A percentile compares a stretch with the other conserved stretches of the same genome.
phyloP scores from a whole-genome alignment of 2,113 vertebrate genomes.

The Gallinago jamesoni region DNA sequence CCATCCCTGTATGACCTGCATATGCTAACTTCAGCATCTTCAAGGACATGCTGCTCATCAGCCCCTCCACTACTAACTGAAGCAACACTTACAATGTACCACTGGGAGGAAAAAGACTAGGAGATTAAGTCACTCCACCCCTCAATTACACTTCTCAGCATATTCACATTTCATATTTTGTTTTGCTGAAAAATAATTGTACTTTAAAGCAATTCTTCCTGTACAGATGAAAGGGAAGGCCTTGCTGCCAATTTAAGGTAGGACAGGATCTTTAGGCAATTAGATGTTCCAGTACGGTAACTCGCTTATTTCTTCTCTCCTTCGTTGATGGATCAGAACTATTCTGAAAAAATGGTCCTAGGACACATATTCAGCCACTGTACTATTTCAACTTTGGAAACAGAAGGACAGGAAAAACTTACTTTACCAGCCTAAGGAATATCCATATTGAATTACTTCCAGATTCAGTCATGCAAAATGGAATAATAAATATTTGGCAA shows the following conservation, averaged over 20 bases:
- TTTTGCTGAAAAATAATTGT: background rate
- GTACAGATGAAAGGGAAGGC: background rate
- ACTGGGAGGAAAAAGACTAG: background rate
- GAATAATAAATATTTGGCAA: background rate
- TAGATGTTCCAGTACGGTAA: background rate
- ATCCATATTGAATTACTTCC: background rate
- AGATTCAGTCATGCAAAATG: background rate
- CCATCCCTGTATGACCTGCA: background rate
- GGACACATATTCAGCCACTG: background rate
- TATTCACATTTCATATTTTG: background rate
- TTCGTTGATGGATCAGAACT: background rate
- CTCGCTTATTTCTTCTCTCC: background rate
- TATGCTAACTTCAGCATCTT: background rate
- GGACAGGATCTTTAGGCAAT: background rate
- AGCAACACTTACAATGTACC: background rate
- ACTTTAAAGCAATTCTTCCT: background rate
- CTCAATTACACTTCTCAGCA: background rate
- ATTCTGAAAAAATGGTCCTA: background rate
- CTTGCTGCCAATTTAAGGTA: background rate
- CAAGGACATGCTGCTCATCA: background rate
- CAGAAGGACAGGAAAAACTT: background rate
- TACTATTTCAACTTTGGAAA: background rate
- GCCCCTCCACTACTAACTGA: background rate
- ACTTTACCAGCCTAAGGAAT: background rate
- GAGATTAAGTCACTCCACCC: background rate